Percentiles rank a stretch among this genome's conserved stretches.
These are phyloP conservation scores for Trileptium ribeirensis DNA, from an alignment of 2,888 invertebrate species.

Conservation along the genomic window DNA sequence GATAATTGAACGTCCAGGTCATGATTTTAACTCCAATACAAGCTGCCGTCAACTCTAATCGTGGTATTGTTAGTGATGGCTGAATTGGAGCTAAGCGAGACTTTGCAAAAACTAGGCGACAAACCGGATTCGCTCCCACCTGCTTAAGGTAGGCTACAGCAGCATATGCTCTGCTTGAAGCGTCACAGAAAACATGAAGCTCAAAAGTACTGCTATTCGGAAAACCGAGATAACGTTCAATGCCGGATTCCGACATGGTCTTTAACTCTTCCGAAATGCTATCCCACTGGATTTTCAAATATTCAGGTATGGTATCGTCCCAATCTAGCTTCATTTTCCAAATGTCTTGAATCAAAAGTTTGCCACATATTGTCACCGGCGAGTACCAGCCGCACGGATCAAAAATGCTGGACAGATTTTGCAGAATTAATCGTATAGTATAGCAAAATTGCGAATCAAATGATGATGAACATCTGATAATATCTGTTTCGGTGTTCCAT, in stretches of 20 bases:
- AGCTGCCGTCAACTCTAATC: slow-evolving; percentile 22
- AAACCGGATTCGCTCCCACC: background rate
- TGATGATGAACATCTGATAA: no score
- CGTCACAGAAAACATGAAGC: slow-evolving; percentile 30
- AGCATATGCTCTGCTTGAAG: slow-evolving; percentile 36
- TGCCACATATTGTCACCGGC: background rate
- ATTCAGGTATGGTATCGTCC: background rate
- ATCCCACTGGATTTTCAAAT: background rate
- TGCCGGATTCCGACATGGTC: background rate
- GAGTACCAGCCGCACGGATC: background rate
- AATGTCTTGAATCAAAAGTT: background rate
- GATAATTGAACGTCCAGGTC: no score
- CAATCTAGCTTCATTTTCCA: background rate
- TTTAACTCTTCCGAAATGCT: background rate
- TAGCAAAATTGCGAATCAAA: no score
- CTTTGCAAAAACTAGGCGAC: slow-evolving; percentile 29
- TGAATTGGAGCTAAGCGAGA: slow-evolving; percentile 39
- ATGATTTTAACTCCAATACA: no score
- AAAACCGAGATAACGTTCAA: no score
- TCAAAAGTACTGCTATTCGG: background rate
- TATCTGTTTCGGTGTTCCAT: background rate
- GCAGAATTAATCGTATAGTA: background rate
- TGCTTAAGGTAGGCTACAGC: slow-evolving; percentile 32
- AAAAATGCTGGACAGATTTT: background rate
- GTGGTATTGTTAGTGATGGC: slow-evolving; percentile 33